Conservation (phyloP, 1,140 invertebrate species). For the Eumeta japonica region DNA sequence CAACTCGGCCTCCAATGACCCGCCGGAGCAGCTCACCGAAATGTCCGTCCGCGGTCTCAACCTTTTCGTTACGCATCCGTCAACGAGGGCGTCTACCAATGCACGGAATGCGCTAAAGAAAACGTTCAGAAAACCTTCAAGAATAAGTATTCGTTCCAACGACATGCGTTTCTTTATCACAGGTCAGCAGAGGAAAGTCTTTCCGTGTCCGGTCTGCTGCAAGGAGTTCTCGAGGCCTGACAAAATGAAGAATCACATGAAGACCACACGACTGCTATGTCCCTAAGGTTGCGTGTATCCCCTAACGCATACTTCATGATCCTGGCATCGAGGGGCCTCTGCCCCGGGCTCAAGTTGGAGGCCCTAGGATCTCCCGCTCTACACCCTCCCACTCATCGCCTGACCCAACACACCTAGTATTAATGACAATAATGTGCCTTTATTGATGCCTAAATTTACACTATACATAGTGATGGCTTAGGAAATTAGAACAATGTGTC, state of each 20-base stretch:
- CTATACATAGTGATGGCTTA: not conserved
- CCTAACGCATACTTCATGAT: slow-evolving; percentile 49
- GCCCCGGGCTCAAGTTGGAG: slow-evolving; percentile 45
- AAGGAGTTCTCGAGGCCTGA: slow-evolving; percentile 89
- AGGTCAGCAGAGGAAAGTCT: slow-evolving; percentile 86
- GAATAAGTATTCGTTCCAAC: slow-evolving; percentile 91
- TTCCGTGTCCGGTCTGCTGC: slow-evolving; percentile 85
- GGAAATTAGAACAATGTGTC: not conserved
- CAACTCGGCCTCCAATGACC: slow-evolving; percentile 76
- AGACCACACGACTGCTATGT: slow-evolving; percentile 84
- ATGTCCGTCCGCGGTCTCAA: slow-evolving; percentile 88
- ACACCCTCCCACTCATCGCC: slow-evolving; percentile 43
- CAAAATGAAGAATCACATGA: slow-evolving; percentile 93
- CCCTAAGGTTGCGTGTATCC: slow-evolving; percentile 68
- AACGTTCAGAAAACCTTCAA: slow-evolving; percentile 90
- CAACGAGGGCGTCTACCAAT: slow-evolving; percentile 84
- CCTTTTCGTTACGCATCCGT: slow-evolving; percentile 87
- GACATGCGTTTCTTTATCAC: slow-evolving; percentile 89
- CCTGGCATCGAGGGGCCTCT: slow-evolving; percentile 46
- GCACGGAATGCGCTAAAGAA: slow-evolving; percentile 86
- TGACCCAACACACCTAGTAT: slow-evolving; percentile 38
- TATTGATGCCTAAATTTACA: slow-evolving; percentile 9
- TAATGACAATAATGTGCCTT: slow-evolving; percentile 7
- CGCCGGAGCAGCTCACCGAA: slow-evolving; percentile 82
- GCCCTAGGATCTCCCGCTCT: slow-evolving; percentile 33